These are phyloP conservation scores for Leucoraja ocellata DNA, from an alignment of 2,797 vertebrate genomes.

Conservation along the genomic window DNA sequence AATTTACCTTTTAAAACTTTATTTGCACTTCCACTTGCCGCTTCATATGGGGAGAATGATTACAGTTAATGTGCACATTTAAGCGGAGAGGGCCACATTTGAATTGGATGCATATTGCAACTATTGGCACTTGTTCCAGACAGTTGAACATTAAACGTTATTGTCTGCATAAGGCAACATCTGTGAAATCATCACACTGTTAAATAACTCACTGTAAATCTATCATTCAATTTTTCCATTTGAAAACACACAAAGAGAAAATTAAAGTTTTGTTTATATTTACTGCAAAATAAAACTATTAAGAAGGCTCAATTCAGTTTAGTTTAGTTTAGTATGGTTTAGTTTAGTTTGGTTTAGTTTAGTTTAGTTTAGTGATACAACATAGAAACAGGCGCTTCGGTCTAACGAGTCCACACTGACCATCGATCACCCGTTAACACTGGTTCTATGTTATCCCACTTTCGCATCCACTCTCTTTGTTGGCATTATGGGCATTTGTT, in stretches of 20 bases:
- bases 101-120: conserved; percentile 7
- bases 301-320: too few relatives aligned
- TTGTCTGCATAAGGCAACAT: conserved; percentile 29
- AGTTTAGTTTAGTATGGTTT: too few relatives aligned
- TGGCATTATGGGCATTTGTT: too few relatives aligned
- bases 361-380: too few relatives aligned
- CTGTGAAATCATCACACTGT: conserved; percentile 22
- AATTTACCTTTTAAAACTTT: conserved; percentile 12
- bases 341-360: too few relatives aligned
- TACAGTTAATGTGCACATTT: conserved; percentile 10
- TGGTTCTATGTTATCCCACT: too few relatives aligned
- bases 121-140: conserved; percentile 16
- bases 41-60: conserved; percentile 17
- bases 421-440: too few relatives aligned
- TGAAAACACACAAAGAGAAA: conserved; percentile 7
- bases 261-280: conserved; percentile 15
- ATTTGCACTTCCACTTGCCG: not conserved
- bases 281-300: not conserved
- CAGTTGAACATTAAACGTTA: conserved; percentile 4
- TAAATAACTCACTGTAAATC: conserved; percentile 13
- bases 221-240: not conserved
- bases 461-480: too few relatives aligned
- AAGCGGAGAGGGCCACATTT: not conserved
- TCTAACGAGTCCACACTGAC: too few relatives aligned
- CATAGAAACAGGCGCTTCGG: too few relatives aligned